Conservation (phyloP, 2,888 invertebrate species). For the Schizotus pectinicornis region DNA sequence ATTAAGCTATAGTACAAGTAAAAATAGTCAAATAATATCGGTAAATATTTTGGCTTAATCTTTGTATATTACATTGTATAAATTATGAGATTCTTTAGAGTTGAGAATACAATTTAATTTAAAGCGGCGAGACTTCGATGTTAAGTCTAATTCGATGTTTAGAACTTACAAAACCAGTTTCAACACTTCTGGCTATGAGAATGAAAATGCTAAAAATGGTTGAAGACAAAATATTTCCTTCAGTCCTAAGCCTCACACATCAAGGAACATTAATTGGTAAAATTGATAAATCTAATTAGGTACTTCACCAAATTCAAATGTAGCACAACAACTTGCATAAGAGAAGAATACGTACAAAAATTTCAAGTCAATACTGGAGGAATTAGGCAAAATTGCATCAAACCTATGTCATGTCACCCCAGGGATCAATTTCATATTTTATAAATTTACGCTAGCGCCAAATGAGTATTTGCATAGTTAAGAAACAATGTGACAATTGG, state of each 20-base stretch:
- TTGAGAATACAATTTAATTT: no score
- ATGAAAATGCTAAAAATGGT: background rate
- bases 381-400: background rate
- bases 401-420: background rate
- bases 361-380: no score
- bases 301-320: background rate
- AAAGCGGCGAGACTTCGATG: no score
- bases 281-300: background rate
- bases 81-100: no score
- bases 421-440: background rate
- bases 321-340: no score
- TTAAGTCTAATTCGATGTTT: no score
- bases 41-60: no score
- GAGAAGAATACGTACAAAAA: background rate
- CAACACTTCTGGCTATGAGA: background rate
- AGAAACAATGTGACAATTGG: background rate
- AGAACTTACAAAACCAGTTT: background rate
- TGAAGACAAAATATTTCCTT: background rate
- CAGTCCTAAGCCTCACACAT: no score
- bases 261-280: background rate
- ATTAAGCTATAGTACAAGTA: no score
- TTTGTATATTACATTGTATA: no score
- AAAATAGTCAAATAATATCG: no score
- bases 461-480: background rate
- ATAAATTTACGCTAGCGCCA: background rate